Percentiles rank a stretch among this genome's conserved stretches.
These are phyloP conservation scores for Hycleus cichorii DNA, from an alignment of 1,140 invertebrate species.

Conservation along the genomic window DNA sequence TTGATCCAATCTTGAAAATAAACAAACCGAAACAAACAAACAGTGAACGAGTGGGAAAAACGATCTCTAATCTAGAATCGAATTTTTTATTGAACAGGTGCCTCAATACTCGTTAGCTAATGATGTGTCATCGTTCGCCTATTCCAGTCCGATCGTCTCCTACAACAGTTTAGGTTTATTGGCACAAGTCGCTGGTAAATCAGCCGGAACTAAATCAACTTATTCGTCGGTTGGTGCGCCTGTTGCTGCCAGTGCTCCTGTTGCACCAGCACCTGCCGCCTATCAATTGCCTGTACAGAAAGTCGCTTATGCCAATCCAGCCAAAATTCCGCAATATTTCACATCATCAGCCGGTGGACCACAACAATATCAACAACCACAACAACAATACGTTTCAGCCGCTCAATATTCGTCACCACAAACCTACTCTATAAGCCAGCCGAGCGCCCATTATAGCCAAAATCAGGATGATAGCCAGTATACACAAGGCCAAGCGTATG, in stretches of 20 bases:
- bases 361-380: not conserved
- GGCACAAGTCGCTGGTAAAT: slow-evolving; percentile 28
- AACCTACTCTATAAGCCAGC: slow-evolving; percentile 6
- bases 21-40: too few relatives aligned
- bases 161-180: slow-evolving; percentile 35
- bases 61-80: not conserved
- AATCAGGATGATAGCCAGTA: slow-evolving; percentile 3
- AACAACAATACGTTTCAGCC: not conserved
- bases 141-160: slow-evolving; percentile 33
- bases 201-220: not conserved
- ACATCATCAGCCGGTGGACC: not conserved
- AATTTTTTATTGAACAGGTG: not conserved
- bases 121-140: slow-evolving; percentile 35
- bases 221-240: not conserved
- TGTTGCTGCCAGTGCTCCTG: not conserved
- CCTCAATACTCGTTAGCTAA: slow-evolving; percentile 30
- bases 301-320: slow-evolving; percentile 15
- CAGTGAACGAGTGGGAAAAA: too few relatives aligned
- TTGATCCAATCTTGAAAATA: too few relatives aligned
- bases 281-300: slow-evolving; percentile 15
- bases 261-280: not conserved
- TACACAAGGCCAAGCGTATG: not conserved
- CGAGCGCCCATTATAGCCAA: not conserved
- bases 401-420: slow-evolving; percentile 5
- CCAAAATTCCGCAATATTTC: not conserved